A percentile compares a stretch with the other conserved stretches of the same genome.
Conservation (phyloP, 1,140 invertebrate species). For the Dreissena rostriformis region DNA sequence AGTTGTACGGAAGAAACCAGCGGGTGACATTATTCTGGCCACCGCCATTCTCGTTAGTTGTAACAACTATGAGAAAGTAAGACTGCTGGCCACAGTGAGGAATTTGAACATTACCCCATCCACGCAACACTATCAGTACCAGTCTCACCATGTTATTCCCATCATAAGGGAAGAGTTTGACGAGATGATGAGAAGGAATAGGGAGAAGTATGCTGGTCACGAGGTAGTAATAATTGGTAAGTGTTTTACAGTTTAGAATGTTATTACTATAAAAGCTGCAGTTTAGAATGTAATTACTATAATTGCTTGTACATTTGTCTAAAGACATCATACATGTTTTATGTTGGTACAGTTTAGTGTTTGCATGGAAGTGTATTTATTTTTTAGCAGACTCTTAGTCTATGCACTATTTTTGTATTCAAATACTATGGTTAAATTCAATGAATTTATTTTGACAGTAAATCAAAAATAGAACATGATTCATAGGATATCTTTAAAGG, state of each 20-base stretch:
- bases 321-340: too few species aligned
- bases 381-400: too few species aligned
- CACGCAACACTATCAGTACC: not conserved
- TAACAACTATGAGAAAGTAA: slow-evolving; percentile 27
- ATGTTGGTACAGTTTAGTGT: too few species aligned
- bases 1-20: not conserved
- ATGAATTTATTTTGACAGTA: too few species aligned
- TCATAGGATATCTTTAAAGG: too few species aligned
- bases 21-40: slow-evolving; percentile 7
- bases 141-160: not conserved
- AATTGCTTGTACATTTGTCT: too few species aligned
- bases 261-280: not conserved
- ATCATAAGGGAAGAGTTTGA: not conserved
- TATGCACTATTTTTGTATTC: too few species aligned
- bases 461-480: too few species aligned
- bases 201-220: not conserved
- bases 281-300: too few species aligned
- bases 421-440: too few species aligned
- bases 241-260: not conserved
- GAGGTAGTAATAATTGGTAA: not conserved
- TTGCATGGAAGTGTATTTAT: too few species aligned
- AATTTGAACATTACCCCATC: not conserved
- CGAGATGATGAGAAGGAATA: not conserved
- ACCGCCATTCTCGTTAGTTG: slow-evolving; percentile 12
- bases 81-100: not conserved